A percentile compares a stretch with the other conserved stretches of the same genome.
Evolutionary conservation across 2,888 invertebrate genomes (phyloP).

Genomic region (Thelaira solivaga): DNA sequence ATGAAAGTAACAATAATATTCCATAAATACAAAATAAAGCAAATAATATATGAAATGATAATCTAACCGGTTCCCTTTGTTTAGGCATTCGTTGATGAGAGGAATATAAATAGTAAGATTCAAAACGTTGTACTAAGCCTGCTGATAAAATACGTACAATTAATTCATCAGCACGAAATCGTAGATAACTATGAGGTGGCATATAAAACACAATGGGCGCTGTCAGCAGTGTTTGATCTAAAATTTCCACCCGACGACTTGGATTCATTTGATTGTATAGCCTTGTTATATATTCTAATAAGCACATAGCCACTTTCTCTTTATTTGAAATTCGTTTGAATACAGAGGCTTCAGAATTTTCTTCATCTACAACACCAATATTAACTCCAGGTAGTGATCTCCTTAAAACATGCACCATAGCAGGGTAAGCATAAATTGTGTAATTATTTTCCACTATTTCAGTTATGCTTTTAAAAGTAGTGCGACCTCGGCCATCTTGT

Average conservation of each 20-base stretch:
- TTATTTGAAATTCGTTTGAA: slow-evolving; percentile 41
- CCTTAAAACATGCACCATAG: slow-evolving; percentile 61
- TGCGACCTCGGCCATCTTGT: slow-evolving; percentile 69
- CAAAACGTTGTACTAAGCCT: slow-evolving; percentile 67
- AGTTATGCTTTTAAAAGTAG: slow-evolving; percentile 62
- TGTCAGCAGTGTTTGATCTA: slow-evolving; percentile 66
- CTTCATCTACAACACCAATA: slow-evolving; percentile 31
- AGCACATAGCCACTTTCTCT: slow-evolving; percentile 54
- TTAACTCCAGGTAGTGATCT: neutral
- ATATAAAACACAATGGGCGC: slow-evolving; percentile 70
- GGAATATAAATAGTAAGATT: slow-evolving; percentile 65
- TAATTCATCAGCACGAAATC: slow-evolving; percentile 64
- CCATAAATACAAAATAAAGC: slow-evolving; percentile 68
- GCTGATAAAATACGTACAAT: slow-evolving; percentile 68
- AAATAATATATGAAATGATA: slow-evolving; percentile 66
- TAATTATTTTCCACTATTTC: slow-evolving; percentile 67
- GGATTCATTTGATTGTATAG: slow-evolving; percentile 64
- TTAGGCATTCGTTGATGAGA: slow-evolving; percentile 16
- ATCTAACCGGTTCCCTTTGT: slow-evolving; percentile 62
- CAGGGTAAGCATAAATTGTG: slow-evolving; percentile 64
- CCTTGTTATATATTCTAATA: slow-evolving; percentile 58
- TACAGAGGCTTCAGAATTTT: neutral
- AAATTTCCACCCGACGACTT: slow-evolving; percentile 57
- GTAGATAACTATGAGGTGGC: slow-evolving; percentile 69
- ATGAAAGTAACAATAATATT: slow-evolving; percentile 62